Evolutionary conservation across 2,888 invertebrate species (phyloP), one percentile per base, ranked within the genome.

Genomic region (Byasa hedistus): DNA sequence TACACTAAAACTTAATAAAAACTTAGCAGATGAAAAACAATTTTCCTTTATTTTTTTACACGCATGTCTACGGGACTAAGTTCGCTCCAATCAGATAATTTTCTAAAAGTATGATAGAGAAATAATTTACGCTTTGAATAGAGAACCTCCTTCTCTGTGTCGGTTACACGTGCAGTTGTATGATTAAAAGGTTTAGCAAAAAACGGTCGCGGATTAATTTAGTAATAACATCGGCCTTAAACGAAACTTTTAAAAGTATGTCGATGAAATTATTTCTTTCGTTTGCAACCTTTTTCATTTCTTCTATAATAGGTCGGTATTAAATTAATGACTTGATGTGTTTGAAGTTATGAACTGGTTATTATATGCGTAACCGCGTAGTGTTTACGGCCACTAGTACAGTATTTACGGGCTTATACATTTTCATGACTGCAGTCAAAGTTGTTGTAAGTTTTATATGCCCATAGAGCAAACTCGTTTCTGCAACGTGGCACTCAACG

Each of bases 381-480:
- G 39, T 39, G 15, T 39, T 39, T 39, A 39, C 39, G 39, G 39
- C 39, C 39, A 15, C 39, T 39, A 22, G 22, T 54, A 22, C 52
- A 22, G 12, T 15, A 22, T 54, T 54, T 54, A 54, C 22, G 23
- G 52, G 22, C 12, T 54, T 57, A n/a, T 62, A 48, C 44, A 57
- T 62, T 56, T 62, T 62, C 56, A 56, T 48, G 27, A 15, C 4
- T 21, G 48, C n/a, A 62, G 48, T 57, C 39, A 27, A 57, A 62
- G 57, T 57, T 57, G 57, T 57, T 63, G 63, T 63, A 63, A 63
- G 63, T 63, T 63, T 51, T 57, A 63, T 48, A 57, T 63, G 57
- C 48, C 36, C 32, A 52, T 57, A 63, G 62, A 62, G 57, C 57
- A 57, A 63, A 51, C 48, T 63, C 57, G 48, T 51, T 63, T 51